Evolutionary conservation across 1,140 invertebrate genomes (phyloP).

Genomic region (Platorchestia sp.): DNA sequence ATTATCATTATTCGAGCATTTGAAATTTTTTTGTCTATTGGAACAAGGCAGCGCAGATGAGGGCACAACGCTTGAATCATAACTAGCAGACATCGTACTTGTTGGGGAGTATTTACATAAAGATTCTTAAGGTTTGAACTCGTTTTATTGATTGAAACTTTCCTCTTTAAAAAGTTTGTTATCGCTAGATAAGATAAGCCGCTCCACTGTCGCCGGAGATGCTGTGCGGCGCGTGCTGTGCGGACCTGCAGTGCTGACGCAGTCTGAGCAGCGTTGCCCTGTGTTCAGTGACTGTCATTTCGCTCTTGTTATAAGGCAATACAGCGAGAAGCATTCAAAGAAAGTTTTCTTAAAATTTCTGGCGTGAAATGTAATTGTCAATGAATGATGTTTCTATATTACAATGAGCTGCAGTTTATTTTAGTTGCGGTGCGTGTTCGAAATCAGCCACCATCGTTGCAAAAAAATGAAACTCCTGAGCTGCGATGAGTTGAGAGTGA

Average conservation of each 20-base stretch:
- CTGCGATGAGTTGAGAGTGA: background rate
- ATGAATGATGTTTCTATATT: background rate
- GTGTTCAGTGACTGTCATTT: background rate
- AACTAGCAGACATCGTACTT: too few species aligned
- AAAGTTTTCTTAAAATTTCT: background rate
- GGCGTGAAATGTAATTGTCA: background rate
- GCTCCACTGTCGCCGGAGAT: background rate
- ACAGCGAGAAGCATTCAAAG: background rate
- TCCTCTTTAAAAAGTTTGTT: background rate
- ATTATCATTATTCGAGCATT: too few species aligned
- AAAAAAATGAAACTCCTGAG: background rate
- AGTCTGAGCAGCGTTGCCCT: background rate
- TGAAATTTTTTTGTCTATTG: too few species aligned
- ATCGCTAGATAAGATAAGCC: background rate
- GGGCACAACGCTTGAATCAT: too few species aligned
- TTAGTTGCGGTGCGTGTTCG: background rate
- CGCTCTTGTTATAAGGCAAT: background rate
- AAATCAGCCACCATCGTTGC: background rate
- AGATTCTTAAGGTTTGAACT: too few species aligned
- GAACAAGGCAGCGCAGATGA: too few species aligned
- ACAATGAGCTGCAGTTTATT: background rate
- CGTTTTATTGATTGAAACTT: background rate
- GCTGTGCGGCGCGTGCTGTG: background rate
- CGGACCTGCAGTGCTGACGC: background rate
- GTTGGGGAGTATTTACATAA: too few species aligned